Evolutionary conservation across 1,140 invertebrate genomes (phyloP), one percentile per base, ranked within the genome.

Genomic region (Phthorimaea operculella): DNA sequence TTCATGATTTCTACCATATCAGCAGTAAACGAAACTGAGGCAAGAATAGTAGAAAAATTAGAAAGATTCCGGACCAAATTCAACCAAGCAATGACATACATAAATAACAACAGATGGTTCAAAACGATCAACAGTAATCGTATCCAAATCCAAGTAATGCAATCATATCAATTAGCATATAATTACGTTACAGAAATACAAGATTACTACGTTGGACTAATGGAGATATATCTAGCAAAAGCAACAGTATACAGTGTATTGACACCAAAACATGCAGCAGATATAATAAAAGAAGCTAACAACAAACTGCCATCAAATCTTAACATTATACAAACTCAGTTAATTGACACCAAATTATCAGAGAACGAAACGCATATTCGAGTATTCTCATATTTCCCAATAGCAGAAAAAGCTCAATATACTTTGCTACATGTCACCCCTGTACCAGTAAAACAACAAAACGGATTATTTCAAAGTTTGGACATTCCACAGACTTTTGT

Each of bases 301-400:
- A 55, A 33, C 10, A 55, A 55, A 36, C 14, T 55, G 16, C 54
- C 54, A 15, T 55, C 54, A 18, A 55, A 47, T 45, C 21, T 55
- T 18, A 48, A 44, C 11, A 55, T 55, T 15, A 44, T 49, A 49
- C 45, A 55, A 18, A 33, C 44, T 11, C 47, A 47, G 15, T 36
- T 55, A 51, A 50, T 56, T 15, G 54, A 56, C 11, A 56, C 54
- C 1, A 50, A 28, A 49, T 15, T 49, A n/a, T 8, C 28, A 7
- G 47, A 51, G 34, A 51, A 56, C 36, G n/a, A 49, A 12, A 56
- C 47, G 8, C 47, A 56, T 51, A 51, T 51, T 17, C 47, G 33
- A 56, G 54, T 56, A 14, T 17, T 12, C 2, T 28, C 47, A 12
- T 56, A 56, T 39, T 50, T 42, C 17, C 54, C 54, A 21, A 51